These are phyloP conservation scores for Melanophora roralis DNA, from an alignment of 2,888 invertebrate species.

Conservation along the genomic window DNA sequence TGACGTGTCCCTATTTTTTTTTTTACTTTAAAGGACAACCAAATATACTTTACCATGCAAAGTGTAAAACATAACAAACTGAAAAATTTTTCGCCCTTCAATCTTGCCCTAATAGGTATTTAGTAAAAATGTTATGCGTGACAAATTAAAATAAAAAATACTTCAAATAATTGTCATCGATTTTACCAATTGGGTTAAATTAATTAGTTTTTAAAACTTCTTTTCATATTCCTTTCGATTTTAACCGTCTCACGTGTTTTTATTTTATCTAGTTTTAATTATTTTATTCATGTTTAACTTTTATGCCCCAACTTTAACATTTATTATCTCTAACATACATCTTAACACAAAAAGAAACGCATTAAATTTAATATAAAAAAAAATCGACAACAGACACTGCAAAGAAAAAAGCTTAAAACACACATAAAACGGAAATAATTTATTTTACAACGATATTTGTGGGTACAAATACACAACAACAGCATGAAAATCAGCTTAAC, in stretches of 20 bases:
- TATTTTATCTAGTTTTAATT: neutral
- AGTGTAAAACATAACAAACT: too few relatives aligned
- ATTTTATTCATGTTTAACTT: neutral
- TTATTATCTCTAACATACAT: slow-evolving; percentile 39
- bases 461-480: slow-evolving; percentile 1
- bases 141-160: too few relatives aligned
- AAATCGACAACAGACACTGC: slow-evolving; percentile 29
- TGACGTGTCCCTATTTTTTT: too few relatives aligned
- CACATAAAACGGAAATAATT: slow-evolving; percentile 58
- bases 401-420: neutral
- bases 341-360: slow-evolving; percentile 50
- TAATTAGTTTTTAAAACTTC: too few relatives aligned
- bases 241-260: neutral
- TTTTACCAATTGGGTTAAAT: too few relatives aligned
- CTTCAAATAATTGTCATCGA: too few relatives aligned
- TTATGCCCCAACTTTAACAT: neutral
- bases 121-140: too few relatives aligned
- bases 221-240: neutral
- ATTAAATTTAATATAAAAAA: slow-evolving; percentile 40
- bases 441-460: slow-evolving; percentile 55
- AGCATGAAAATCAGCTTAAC: slow-evolving; percentile 26
- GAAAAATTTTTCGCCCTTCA: too few relatives aligned
- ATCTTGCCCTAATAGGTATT: too few relatives aligned
- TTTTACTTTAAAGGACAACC: too few relatives aligned
- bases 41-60: too few relatives aligned